Evolutionary conservation across 2,797 vertebrate genomes (phyloP), one percentile per base, ranked within the genome.

Genomic region (Sebastes oblongus): DNA sequence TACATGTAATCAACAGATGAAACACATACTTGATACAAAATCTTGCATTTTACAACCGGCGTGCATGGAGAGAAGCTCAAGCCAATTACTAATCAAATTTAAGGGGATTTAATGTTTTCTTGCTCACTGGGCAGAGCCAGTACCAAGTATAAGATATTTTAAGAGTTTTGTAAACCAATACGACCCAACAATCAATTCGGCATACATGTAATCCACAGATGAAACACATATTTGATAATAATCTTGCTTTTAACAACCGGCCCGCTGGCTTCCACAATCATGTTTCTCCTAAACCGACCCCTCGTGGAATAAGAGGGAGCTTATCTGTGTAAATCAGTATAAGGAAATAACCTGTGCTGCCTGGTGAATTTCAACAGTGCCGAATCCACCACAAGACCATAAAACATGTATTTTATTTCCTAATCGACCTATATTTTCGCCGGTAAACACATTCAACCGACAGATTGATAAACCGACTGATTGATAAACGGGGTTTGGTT

Each of bases 331-430:
- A 1, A 32, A 46, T 64, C 64, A 36, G 30, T n/a, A 30, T 4
- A 9, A 36, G 3, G 1, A 27, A 6, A 11, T 9, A 46, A 24
- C 1, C 10, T 22, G 8, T 3, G 0, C 32, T 11, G 12, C 0
- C 4, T 29, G 4, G 12, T 18, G 12, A 13, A 27, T 60, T 24
- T 10, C 1, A 1, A 24, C 16, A 11, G 0, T 1, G 60, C 78
- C 24, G 59, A 73, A 20, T 77, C 2, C 7, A 46, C 8, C 18
- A 56, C 11, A 50, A 50, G 3, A 73, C 10, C 2, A 36, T 36
- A 8, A 29, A 3, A 25, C 0, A 29, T 5, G 1, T 14, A 2
- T 46, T 50, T 46, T 0, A 27, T 11, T 61, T 13, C 11, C 1
- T 10, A 39, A 6, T 4, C 3, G 5, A 66, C 3, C 5, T 32